Conservation (phyloP, 2,888 invertebrate genomes). For the Drosophila austrosaltans region DNA sequence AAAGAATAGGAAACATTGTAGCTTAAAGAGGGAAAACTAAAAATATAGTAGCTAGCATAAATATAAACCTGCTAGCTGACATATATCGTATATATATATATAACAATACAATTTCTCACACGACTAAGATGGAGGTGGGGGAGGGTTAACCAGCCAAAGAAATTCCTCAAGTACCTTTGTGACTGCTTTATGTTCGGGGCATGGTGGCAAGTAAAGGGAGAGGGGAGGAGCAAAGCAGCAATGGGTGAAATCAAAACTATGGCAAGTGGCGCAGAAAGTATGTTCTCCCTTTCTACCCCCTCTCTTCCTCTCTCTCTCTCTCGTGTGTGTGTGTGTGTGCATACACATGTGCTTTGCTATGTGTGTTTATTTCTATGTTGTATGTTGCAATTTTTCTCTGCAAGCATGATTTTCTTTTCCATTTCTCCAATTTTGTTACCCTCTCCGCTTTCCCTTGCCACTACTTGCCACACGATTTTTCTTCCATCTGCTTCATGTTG, state of each 20-base stretch:
- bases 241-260: slow-evolving; percentile 15
- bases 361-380: slow-evolving; percentile 12
- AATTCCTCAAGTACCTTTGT: slow-evolving; percentile 62
- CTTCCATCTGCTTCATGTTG: slow-evolving; percentile 30
- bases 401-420: slow-evolving; percentile 35
- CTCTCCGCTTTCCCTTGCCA: neutral
- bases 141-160: slow-evolving; percentile 54
- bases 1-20: slow-evolving; percentile 1
- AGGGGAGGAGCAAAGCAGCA: neutral
- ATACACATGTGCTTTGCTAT: neutral
- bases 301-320: slow-evolving; percentile 2
- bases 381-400: slow-evolving; percentile 42
- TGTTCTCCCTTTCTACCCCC: slow-evolving; percentile 16
- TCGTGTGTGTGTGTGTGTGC: neutral
- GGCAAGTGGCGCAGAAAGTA: slow-evolving; percentile 24
- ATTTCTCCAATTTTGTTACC: slow-evolving; percentile 17
- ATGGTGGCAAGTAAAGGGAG: neutral
- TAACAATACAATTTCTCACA: slow-evolving; percentile 56
- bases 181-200: slow-evolving; percentile 47
- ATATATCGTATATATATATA: slow-evolving; percentile 24
- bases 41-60: slow-evolving; percentile 38
- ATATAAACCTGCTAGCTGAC: slow-evolving; percentile 36
- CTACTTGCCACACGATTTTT: neutral
- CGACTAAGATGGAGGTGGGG: neutral
- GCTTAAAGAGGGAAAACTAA: slow-evolving; percentile 15